A percentile compares a stretch with the other conserved stretches of the same genome.
Conservation (phyloP, 2,888 invertebrate species). For the Reticulitermes lucifugus region DNA sequence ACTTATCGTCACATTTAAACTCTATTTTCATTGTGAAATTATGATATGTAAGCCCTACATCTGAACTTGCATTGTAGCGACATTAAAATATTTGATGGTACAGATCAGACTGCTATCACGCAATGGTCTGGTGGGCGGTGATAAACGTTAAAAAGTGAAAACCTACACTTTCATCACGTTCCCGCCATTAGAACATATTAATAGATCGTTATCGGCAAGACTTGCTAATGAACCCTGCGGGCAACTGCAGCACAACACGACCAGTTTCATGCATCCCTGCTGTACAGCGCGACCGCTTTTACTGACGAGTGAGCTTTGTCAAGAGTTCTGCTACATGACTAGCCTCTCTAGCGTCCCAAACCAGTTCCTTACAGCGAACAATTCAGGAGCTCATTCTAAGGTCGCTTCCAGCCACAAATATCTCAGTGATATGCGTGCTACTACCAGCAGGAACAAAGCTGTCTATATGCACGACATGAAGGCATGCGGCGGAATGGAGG, state of each 20-base stretch:
- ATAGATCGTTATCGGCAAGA: not conserved
- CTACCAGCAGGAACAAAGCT: too few species aligned
- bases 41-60: not conserved
- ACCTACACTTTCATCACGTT: not conserved
- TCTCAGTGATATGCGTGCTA: too few species aligned
- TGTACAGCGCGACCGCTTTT: not conserved
- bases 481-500: too few species aligned
- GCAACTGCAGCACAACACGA: not conserved
- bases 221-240: not conserved
- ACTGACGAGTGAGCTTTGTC: too few species aligned
- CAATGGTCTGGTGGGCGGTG: not conserved
- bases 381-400: too few species aligned
- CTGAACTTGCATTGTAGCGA: not conserved
- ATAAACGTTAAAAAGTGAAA: not conserved
- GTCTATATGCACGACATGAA: too few species aligned
- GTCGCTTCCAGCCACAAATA: too few species aligned
- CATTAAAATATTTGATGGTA: not conserved
- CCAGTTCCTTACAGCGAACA: too few species aligned
- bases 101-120: not conserved
- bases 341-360: too few species aligned
- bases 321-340: too few species aligned
- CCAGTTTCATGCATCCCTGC: not conserved
- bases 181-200: not conserved
- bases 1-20: not conserved
- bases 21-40: not conserved